Evolutionary conservation across 1,140 invertebrate genomes (phyloP), one percentile per base, ranked within the genome.

Genomic region (Stegodyphus dumicola): DNA sequence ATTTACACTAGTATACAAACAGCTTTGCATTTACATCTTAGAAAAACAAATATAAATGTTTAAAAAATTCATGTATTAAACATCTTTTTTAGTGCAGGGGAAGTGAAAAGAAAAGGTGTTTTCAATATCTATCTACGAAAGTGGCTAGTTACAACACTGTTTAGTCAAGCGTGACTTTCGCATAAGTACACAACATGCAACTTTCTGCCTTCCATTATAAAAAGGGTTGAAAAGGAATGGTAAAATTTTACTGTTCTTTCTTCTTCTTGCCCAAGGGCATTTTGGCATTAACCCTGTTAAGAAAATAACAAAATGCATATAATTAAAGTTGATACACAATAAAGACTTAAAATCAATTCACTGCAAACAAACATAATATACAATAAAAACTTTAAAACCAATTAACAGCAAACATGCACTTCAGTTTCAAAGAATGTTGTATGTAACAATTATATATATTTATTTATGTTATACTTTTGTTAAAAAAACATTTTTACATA

Each of bases 261-360:
- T 94, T 93, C 92, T 97, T 97, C 92, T 96, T 96, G 88, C 95
- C 95, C 91, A 97, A 94, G 84, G 96, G 97, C 90, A 98, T 94
- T 87, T 96, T 95, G 87, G 95, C 95, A 91, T 95, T 95, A 88
- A 97, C 94, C 91, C 96, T 98, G 92, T 15, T 93, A 53, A 10
- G 64, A 66, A 71, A 54, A 53, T 15, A 93, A 87, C 86, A 89
- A 89, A 88, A 89, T 85, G 89, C 67, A 89, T 33, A 33, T 33
- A 33, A 33, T 33, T 33, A 33, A 33, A 33, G 1, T 33, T 33
- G 3, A 33, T 33, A 33, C 33, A 33, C 33, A 33, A 33, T 33
- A 33, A 33, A 33, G 3, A 33, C 33, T 33, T 33, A 33, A 33
- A 33, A 33, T 33, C 3, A 33, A 33, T 33, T 33, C 3, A 3